Base-by-base conservation (phyloP, 2,797 vertebrate genomes). In the Gymnopithys bicolor region DNA sequence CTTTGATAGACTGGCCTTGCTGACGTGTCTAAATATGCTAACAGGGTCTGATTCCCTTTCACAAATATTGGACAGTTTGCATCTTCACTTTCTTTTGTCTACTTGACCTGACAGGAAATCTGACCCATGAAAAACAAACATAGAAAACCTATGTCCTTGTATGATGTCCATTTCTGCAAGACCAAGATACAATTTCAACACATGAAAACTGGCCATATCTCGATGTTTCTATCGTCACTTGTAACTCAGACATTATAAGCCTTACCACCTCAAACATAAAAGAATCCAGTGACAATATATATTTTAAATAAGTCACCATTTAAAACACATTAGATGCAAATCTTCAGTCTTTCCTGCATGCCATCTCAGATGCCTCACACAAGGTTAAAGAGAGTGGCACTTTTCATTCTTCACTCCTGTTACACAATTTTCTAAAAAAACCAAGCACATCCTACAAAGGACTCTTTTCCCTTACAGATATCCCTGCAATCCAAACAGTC, bases 221-320 rank as follows among this genome's bases (percentile, higher is more conserved):
- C 0, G 0, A 39, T 18, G 14, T 23, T 70, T 12, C 1, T 79
- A 9, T 51, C 2, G 3, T 22, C 10, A 7, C 64, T 49, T 49
- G 32, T 30, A 83, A 46, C 27, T 51, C 24, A 33, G 52, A 46
- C 35, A 8, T 74, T 16, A 74, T 28, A 63, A 90, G 77, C 11
- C 8, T 9, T 73, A 60, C 27, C 16, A 45, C 39, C 39, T 55
- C 51, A 43, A 63, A 51, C 19, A 49, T 1, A 8, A 10, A 56
- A 30, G 56, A 69, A 75, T 30, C 8, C 32, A 35, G 27, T 24
- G 66, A 78, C 11, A 23, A 33, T 4, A 41, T 2, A 27, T 25
- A 19, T 37, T 76, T 79, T 62, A 48, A 48, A 92, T 16, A 5
- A 5, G 27, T n/a, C 8, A 12, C 18, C 22, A 10, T 25, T 43